These are phyloP conservation scores for Monoplex corrugatus DNA, from an alignment of 2,888 invertebrate genomes.

Conservation along the genomic window DNA sequence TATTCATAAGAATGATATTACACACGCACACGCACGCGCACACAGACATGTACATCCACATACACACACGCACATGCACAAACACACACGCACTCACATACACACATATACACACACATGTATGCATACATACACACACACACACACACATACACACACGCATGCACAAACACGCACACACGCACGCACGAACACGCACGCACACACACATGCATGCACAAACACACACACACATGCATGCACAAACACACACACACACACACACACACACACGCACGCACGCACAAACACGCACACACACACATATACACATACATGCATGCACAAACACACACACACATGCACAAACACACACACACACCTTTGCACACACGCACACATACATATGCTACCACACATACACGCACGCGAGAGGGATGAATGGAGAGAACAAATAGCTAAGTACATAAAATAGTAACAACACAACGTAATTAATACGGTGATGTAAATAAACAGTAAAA, in stretches of 20 bases:
- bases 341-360: background rate
- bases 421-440: no score
- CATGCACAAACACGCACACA: background rate
- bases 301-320: no score
- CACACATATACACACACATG: background rate
- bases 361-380: background rate
- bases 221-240: background rate
- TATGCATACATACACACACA: slow-evolving; percentile 2
- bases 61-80: slow-evolving; percentile 14
- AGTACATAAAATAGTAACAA: no score
- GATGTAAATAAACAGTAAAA: no score
- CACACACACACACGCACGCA: slow-evolving; percentile 13
- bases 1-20: background rate
- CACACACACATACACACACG: background rate
- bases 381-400: no score
- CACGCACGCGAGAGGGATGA: no score
- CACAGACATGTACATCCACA: slow-evolving; percentile 22
- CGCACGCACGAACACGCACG: background rate
- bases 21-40: background rate
- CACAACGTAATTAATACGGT: no score
- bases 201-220: background rate
- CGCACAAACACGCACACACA: background rate
- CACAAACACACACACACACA: slow-evolving; percentile 13
- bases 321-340: background rate
- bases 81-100: background rate